Conservation (phyloP, 2,888 invertebrate species). For the Pollenia angustigena region DNA sequence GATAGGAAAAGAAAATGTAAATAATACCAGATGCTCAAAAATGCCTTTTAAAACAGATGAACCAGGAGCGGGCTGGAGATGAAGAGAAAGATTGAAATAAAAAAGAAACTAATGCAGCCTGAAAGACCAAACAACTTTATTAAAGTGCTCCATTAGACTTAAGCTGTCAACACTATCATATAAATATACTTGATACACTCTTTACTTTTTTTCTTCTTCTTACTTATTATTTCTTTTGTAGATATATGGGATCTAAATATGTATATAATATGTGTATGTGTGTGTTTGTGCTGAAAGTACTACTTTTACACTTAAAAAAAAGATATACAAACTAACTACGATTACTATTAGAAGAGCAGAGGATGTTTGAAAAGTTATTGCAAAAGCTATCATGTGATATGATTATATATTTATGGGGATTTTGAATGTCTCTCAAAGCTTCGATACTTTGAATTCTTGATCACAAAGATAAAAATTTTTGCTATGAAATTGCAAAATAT, state of each 20-base stretch:
- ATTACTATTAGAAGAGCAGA: not conserved
- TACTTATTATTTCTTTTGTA: not conserved
- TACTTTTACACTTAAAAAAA: not conserved
- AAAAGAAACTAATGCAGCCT: slow-evolving; percentile 63
- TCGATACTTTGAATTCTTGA: no score
- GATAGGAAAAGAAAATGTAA: slow-evolving; percentile 48
- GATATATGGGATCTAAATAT: not conserved
- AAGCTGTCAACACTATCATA: slow-evolving; percentile 72
- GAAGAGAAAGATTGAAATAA: not conserved
- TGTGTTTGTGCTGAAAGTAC: not conserved
- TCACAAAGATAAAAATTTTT: no score
- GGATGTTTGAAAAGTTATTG: slow-evolving; percentile 41
- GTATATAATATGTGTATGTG: not conserved
- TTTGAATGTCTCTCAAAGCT: not conserved
- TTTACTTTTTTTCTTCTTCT: slow-evolving; percentile 18
- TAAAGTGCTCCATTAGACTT: slow-evolving; percentile 73
- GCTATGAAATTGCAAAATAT: no score
- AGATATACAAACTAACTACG: not conserved
- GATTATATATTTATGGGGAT: no score
- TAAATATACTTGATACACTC: slow-evolving; percentile 66
- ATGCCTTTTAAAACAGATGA: slow-evolving; percentile 37
- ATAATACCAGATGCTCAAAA: slow-evolving; percentile 61
- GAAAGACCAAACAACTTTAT: slow-evolving; percentile 72
- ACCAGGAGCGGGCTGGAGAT: not conserved
- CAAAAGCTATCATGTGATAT: no score